These are phyloP conservation scores for Cephalopterus ornatus DNA, from an alignment of 2,113 vertebrate species.

Conservation along the genomic window DNA sequence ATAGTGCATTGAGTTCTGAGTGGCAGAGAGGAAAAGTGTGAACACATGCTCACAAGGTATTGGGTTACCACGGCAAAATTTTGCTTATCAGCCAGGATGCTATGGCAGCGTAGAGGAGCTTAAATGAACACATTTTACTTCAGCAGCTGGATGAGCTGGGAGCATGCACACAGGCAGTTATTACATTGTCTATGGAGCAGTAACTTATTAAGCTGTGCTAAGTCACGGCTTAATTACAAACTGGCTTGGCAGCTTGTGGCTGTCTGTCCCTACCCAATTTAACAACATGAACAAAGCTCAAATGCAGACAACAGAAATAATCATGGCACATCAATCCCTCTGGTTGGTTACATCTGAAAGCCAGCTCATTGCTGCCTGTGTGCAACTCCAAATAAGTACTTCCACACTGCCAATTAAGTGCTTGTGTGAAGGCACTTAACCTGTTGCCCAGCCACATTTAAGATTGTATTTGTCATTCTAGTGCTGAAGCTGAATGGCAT, in stretches of 20 bases:
- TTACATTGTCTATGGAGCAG: not conserved
- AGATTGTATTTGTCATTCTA: not conserved
- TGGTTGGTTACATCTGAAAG: not conserved
- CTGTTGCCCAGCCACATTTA: not conserved
- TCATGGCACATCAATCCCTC: not conserved
- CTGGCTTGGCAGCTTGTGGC: conserved; percentile 58
- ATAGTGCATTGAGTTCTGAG: not conserved
- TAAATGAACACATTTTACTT: not conserved
- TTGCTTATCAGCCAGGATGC: not conserved
- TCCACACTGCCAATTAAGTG: not conserved
- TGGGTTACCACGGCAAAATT: not conserved
- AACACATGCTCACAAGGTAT: not conserved
- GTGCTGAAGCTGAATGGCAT: not conserved
- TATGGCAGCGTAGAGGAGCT: not conserved
- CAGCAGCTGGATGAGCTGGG: not conserved
- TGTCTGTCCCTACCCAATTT: conserved; percentile 25
- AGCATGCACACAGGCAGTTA: not conserved
- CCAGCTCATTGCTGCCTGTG: not conserved
- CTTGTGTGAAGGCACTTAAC: conserved; percentile 10
- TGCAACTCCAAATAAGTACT: not conserved
- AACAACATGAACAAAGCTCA: conserved; percentile 19
- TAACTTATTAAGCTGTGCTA: conserved; percentile 45
- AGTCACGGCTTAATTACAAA: conserved; percentile 58
- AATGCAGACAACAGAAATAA: conserved; percentile 29
- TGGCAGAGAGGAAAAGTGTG: not conserved